phyloP scores from a whole-genome alignment of 2,113 vertebrate species.

The Semnopithecus entellus region DNA sequence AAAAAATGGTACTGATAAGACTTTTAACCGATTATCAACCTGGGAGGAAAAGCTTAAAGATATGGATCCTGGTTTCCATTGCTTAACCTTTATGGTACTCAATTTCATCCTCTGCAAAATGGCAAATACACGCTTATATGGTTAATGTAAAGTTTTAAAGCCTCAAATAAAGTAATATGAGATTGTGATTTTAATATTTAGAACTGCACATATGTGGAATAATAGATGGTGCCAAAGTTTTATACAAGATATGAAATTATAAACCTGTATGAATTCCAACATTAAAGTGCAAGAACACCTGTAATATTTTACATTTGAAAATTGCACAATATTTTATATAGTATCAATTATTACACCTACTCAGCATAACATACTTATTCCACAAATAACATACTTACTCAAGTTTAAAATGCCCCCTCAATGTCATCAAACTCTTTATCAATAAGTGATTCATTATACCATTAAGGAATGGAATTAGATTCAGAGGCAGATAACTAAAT shows the following conservation, averaged over 20 bases:
- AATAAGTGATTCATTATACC: background rate
- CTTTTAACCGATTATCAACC: background rate
- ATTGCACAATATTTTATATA: background rate
- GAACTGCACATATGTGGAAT: background rate
- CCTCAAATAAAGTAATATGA: background rate
- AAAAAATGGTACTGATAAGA: background rate
- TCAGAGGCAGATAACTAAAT: background rate
- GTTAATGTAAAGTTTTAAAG: slow-evolving; percentile 39
- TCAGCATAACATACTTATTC: background rate
- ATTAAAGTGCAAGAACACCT: background rate
- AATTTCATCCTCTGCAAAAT: background rate
- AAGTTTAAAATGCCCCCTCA: background rate
- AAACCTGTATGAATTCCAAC: background rate
- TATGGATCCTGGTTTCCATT: background rate
- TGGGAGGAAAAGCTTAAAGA: background rate
- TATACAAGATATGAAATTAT: background rate
- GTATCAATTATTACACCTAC: background rate
- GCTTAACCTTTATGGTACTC: background rate
- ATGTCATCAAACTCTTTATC: background rate
- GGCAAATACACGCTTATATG: background rate
- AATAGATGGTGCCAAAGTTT: background rate
- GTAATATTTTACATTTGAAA: background rate
- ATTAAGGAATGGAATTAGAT: slow-evolving; percentile 1
- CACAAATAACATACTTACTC: background rate
- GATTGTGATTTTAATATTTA: background rate